Base-by-base conservation (phyloP, 2,888 invertebrate genomes). In the Mythimna vitellina region DNA sequence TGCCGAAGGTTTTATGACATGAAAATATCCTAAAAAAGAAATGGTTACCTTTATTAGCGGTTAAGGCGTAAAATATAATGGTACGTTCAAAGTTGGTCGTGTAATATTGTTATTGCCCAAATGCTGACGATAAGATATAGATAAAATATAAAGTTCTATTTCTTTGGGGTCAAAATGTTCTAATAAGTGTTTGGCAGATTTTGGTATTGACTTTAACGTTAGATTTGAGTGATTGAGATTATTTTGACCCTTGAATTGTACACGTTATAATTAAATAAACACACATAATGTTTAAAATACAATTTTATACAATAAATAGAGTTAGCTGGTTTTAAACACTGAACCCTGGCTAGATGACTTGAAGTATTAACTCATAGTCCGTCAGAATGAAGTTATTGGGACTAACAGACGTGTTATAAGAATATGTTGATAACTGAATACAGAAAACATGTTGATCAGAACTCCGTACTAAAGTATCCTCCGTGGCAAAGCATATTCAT, bases 1-100 rank as follows among this genome's bases (percentile, higher is more conserved):
- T 32, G 53, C 35, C 53, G 64, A 78, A 73, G 70, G 57, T 74
- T 76, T 80, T 73, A 76, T 38, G 69, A 70, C 69, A 78, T 46
- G 66, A 76, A 72, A 78, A 83, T 70, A 66, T 53, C 62, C 60
- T 69, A 71, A 72, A 83, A 73, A 75, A 73, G 54, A 75, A 82
- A 67, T n/a, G 46, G 49, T 69, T 65, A 74, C 63, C 69, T 70
- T 81, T 81, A 72, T 70, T 70, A 66, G 71, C 60, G 58, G 70
- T 66, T 12, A 76, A 51, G 22, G 46, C 65, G 72, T 78, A 78
- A 75, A 76, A 73, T 71, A 65, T 76, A 63, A 76, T 67, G 70
- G 67, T 58, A 76, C 46, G 69, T 61, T 68, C 65, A 62, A 81
- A 83, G 61, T 71, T 75, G 61, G 58, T 51, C 54, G 66, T 61